phyloP scores from a whole-genome alignment of 2,113 vertebrate species.

The Tragelaphus buxtoni region DNA sequence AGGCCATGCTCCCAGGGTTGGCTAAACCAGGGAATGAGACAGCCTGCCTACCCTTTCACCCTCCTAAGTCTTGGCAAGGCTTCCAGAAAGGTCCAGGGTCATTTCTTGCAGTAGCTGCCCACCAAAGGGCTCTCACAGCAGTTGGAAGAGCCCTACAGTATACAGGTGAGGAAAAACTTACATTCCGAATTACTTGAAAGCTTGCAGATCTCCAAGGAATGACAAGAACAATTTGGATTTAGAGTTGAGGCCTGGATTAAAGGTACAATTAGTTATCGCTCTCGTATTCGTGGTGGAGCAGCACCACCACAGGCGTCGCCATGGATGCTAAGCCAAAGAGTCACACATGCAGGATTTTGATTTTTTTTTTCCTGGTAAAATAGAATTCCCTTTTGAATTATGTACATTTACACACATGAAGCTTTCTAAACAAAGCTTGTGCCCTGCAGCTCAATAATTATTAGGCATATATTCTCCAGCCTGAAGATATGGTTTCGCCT shows the following conservation, averaged over 20 bases:
- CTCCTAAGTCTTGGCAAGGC: background rate
- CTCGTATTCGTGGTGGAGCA: background rate
- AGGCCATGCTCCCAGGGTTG: background rate
- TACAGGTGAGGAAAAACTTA: background rate
- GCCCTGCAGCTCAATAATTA: background rate
- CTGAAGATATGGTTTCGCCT: background rate
- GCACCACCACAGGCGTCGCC: fast-evolving
- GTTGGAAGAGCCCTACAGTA: background rate
- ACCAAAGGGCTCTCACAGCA: background rate
- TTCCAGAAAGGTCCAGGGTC: background rate
- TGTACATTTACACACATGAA: background rate
- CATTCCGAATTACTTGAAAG: background rate
- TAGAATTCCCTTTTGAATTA: background rate
- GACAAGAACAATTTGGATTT: background rate
- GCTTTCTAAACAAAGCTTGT: background rate
- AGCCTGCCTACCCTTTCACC: background rate
- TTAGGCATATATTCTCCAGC: background rate
- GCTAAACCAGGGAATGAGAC: background rate
- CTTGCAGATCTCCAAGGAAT: background rate
- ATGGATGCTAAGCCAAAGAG: background rate
- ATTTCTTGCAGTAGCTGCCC: background rate
- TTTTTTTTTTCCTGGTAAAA: background rate
- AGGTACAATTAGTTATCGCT: background rate
- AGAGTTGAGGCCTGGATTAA: background rate
- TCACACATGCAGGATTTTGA: background rate